Evolutionary conservation across 2,888 invertebrate species (phyloP).

Genomic region (Chrysolina americana): DNA sequence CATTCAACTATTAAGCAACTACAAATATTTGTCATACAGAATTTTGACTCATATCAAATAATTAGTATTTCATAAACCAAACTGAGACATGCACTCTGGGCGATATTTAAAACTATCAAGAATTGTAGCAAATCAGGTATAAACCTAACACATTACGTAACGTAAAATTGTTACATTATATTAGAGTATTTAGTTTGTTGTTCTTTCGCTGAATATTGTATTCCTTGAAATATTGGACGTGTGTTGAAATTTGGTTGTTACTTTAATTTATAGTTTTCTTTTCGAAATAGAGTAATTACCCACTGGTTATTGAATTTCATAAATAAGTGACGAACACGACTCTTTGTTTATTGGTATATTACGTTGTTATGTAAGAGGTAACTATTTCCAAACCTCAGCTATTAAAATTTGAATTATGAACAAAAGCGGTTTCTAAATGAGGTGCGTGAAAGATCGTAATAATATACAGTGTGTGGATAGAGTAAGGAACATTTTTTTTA

Average conservation of each 20-base stretch:
- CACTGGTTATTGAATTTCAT: constrained; percentile 77
- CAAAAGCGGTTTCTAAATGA: neutral
- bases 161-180: neutral
- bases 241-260: constrained; percentile 51
- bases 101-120: neutral
- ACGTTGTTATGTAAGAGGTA: constrained; percentile 9
- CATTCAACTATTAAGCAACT: no score
- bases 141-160: neutral
- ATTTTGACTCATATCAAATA: no score
- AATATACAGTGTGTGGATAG: neutral
- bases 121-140: neutral
- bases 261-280: constrained; percentile 59
- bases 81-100: no score
- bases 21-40: no score
- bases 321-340: constrained; percentile 74
- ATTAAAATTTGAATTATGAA: neutral
- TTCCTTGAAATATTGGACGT: constrained; percentile 24
- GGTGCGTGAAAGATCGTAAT: neutral
- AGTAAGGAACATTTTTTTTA: no score
- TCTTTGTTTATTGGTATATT: constrained; percentile 7
- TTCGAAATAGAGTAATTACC: constrained; percentile 71
- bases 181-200: neutral
- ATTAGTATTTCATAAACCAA: no score
- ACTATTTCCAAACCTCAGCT: neutral
- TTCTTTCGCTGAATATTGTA: constrained; percentile 17